Conservation (phyloP, 2,888 invertebrate species). For the Apotomis capreana region DNA sequence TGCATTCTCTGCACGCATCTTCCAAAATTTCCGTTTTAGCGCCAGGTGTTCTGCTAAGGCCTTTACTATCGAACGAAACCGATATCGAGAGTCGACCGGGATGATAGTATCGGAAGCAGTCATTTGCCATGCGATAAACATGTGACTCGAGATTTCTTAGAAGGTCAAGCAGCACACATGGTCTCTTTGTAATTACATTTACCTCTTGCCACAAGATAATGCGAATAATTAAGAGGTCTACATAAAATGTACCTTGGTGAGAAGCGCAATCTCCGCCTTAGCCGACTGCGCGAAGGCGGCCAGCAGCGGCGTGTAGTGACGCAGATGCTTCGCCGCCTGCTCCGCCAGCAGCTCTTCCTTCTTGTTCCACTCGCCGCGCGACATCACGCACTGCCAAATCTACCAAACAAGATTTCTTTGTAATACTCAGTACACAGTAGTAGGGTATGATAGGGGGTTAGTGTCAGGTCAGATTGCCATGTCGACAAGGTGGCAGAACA, state of each 20-base stretch:
- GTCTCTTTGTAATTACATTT: too few species aligned
- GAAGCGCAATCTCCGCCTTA: conserved; percentile 93
- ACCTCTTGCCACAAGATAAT: too few species aligned
- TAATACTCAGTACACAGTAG: not conserved
- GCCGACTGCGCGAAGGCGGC: conserved; percentile 93
- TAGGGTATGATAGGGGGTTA: not conserved
- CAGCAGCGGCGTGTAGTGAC: conserved; percentile 93
- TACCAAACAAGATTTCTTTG: conserved; percentile 57
- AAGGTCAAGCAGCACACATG: too few species aligned
- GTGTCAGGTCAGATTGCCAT: conserved; percentile 70
- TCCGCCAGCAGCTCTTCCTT: conserved; percentile 98
- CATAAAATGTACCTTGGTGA: conserved; percentile 85
- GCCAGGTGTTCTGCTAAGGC: too few species aligned
- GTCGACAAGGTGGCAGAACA: conserved; percentile 62
- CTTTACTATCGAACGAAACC: too few species aligned
- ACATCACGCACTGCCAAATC: conserved; percentile 98
- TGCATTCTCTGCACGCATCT: too few species aligned
- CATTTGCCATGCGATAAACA: too few species aligned
- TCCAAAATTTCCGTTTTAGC: too few species aligned
- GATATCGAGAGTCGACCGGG: too few species aligned
- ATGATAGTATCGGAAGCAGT: too few species aligned
- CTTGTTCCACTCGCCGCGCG: conserved; percentile 98
- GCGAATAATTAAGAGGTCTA: not conserved
- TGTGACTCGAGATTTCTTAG: too few species aligned
- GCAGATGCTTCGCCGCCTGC: conserved; percentile 95